Base-by-base conservation (phyloP, 2,113 vertebrate genomes). In the Prochilodus magdalenae region DNA sequence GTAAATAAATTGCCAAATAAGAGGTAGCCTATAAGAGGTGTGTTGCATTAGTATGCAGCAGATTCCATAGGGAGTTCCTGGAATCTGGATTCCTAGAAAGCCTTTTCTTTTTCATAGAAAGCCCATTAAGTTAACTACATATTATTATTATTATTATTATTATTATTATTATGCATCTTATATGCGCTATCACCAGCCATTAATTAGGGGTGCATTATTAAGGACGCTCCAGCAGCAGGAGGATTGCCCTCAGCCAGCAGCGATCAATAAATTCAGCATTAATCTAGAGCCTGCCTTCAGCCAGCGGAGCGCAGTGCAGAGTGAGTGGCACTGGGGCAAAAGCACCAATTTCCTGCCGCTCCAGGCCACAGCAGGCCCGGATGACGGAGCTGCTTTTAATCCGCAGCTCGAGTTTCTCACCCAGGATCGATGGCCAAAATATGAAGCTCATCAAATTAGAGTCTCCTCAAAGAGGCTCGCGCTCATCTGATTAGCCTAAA, bases 401-500 rank as follows among this genome's bases (percentile, higher is more conserved):
- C 76, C 84, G 66, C 60, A 18, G 72, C 76, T 80, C 51, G 40
- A 73, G 29, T 83, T 89, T 83, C 81, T 66, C 69, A 77, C 82
- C 18, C 36, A 73, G 65, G 75, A 83, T 77, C 84, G 36, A 86
- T 83, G 65, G 77, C 66, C 29, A 75, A 80, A 84, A 79, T 72
- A 71, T 59, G 57, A 57, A 53, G 82, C 44, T 77, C 55, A 74
- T 83, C 55, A 70, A 73, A 85, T 85, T 77, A 85, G 44, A 20
- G 47, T 36, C 66, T 71, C 57, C 74, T 79, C 73, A 62, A 75
- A 66, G 72, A 78, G 81, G 79, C 77, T 69, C 83, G 27, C 22
- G 13, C 57, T 83, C 66, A 71, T 76, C 30, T 60, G 63, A 75
- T 79, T 79, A 85, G 22, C 18, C 49, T 69, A 81, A 75, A 81